Evolutionary conservation across 2,888 invertebrate genomes (phyloP), one percentile per base, ranked within the genome.

Genomic region (Oxytorus armatus): DNA sequence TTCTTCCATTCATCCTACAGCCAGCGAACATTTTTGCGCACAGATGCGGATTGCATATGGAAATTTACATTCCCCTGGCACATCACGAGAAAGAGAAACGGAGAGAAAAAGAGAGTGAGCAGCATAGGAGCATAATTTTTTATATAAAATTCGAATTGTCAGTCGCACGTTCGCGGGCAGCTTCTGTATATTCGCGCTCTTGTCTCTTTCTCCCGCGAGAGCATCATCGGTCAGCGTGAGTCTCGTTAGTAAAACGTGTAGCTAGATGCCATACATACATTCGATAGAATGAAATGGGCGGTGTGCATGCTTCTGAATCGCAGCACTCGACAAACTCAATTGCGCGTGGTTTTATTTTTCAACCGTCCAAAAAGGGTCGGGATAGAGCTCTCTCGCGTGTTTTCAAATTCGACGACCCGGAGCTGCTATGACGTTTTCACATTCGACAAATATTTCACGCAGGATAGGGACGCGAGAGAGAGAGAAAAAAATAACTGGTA

Each of bases 251-350:
- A 76, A 59, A 68, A 51, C 59, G 23, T 57, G 18, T 25, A 57
- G 66, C 66, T 16, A n/a, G n/a, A 23, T 39, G 14, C 33, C n/a
- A 16, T 36, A 29, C 29, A 57, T 16, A 42, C 33, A 49, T 51
- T 21, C 29, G 55, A 10, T 39, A 8, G n/a, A 39, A 23, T 36
- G 25, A 77, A 55, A 65, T n/a, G n/a, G n/a, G 57, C 36, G 39
- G 25, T 18, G 14, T 1, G 8, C 44, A 61, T 23, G 18, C 36
- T 16, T 63, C 72, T 36, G 55, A 72, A 77, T 69, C 68, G 73
- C 66, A 61, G 70, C 65, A 66, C 79, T 77, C 77, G 73, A 73
- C 80, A 77, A 73, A 80, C 80, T 77, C 80, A 77, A 80, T 80
- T 80, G 80, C 73, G 49, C 80, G 72, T 73, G 80, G 68, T 73